Percentiles rank a stretch among this genome's conserved stretches.
phyloP scores from a whole-genome alignment of 1,140 invertebrate genomes.

The Drosophila ogumai region DNA sequence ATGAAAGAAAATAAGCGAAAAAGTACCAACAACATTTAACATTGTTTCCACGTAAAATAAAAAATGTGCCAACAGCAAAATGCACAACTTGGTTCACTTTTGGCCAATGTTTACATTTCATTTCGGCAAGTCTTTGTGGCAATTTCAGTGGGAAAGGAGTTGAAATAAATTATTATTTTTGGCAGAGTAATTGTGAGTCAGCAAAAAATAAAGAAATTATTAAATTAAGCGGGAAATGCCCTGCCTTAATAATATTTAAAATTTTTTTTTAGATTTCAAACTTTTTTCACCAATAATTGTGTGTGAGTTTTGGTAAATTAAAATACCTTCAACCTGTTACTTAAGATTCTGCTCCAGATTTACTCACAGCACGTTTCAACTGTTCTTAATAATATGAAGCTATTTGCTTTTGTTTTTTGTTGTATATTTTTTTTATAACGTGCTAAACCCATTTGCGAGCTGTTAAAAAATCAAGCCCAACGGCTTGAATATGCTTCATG shows the following conservation, averaged over 20 bases:
- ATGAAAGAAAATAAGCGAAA: slow-evolving; percentile 11
- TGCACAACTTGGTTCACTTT: slow-evolving; percentile 38
- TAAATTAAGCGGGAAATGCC: background rate
- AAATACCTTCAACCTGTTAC: no score
- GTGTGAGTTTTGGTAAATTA: background rate
- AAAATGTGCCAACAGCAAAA: slow-evolving; percentile 41
- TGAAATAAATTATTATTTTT: slow-evolving; percentile 11
- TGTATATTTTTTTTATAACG: slow-evolving; percentile 23
- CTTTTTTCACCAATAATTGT: background rate
- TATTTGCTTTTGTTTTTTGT: background rate
- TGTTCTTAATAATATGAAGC: background rate
- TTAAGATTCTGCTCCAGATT: background rate
- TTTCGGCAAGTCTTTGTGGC: slow-evolving; percentile 31
- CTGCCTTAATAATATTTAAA: background rate
- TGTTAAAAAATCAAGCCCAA: slow-evolving; percentile 37
- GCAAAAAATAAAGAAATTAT: background rate
- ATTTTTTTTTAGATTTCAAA: background rate
- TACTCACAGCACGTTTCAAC: slow-evolving; percentile 1
- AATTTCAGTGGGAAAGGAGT: slow-evolving; percentile 9
- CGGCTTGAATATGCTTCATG: slow-evolving; percentile 10
- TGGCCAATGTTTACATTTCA: slow-evolving; percentile 35
- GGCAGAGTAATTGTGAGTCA: background rate
- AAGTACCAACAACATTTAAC: slow-evolving; percentile 6
- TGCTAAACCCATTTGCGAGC: slow-evolving; percentile 55
- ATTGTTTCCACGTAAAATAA: slow-evolving; percentile 10